phyloP scores from a whole-genome alignment of 2,888 invertebrate species.

The Notodonta ziczac region DNA sequence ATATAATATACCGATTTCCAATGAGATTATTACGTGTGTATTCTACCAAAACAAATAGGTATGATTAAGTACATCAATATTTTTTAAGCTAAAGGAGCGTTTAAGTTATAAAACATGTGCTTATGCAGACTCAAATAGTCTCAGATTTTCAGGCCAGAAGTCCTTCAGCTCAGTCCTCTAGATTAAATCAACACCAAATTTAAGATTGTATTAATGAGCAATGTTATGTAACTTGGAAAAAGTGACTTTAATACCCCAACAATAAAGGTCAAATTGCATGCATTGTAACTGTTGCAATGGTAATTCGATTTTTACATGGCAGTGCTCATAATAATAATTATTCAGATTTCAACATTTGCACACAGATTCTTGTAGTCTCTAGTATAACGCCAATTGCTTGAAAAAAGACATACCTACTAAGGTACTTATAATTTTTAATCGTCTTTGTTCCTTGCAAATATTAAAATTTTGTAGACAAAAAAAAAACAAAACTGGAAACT shows the following conservation, averaged over 20 bases:
- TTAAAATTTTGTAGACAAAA: not conserved
- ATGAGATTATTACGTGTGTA: too few relatives aligned
- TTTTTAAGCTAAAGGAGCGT: too few relatives aligned
- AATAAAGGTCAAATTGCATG: not conserved
- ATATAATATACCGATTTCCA: too few relatives aligned
- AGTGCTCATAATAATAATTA: not conserved
- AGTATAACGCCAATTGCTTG: conserved; percentile 4
- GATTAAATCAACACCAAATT: not conserved
- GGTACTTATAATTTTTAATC: not conserved
- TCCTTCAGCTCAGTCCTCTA: not conserved
- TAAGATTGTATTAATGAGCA: not conserved
- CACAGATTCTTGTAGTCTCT: not conserved
- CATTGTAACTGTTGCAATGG: not conserved
- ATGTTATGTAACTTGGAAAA: not conserved
- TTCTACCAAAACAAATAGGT: too few relatives aligned
- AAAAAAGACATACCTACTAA: not conserved
- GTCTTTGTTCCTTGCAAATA: not conserved
- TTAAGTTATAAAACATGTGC: too few relatives aligned
- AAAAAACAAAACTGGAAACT: not conserved
- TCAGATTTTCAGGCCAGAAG: too few relatives aligned
- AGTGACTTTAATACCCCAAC: not conserved
- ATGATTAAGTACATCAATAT: too few relatives aligned
- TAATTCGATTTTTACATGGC: not conserved
- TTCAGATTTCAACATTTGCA: conserved; percentile 4
- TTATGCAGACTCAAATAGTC: too few relatives aligned